Evolutionary conservation across 2,113 vertebrate species (phyloP).

Genomic region (Loxodonta africana): DNA sequence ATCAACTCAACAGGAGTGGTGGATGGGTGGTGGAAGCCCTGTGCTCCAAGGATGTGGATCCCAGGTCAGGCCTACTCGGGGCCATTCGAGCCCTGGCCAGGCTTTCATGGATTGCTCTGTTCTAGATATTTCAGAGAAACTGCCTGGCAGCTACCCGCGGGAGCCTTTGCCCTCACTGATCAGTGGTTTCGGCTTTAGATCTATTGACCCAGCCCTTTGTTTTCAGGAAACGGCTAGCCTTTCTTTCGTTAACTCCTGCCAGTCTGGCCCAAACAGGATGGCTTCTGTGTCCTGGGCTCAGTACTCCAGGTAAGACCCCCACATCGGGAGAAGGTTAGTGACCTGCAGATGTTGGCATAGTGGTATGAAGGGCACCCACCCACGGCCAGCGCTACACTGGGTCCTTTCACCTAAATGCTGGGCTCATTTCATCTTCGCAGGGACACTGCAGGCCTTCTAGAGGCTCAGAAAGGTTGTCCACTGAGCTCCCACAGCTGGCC

Average conservation of each 20-base stretch:
- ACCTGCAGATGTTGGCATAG: neutral
- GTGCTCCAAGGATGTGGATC: neutral
- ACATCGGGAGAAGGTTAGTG: too few species aligned
- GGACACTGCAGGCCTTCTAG: neutral
- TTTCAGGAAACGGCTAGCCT: conserved; percentile 19
- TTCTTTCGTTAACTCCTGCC: conserved; percentile 70
- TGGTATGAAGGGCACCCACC: neutral
- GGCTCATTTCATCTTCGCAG: neutral
- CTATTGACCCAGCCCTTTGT: conserved; percentile 69
- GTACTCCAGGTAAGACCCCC: neutral
- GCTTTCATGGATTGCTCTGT: neutral
- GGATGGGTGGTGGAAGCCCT: neutral
- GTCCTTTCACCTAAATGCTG: neutral
- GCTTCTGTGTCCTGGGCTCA: neutral
- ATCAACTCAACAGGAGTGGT: too few species aligned
- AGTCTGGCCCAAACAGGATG: neutral
- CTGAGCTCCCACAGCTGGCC: neutral
- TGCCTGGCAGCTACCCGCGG: neutral
- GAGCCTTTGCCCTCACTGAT: conserved; percentile 68
- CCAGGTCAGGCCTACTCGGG: neutral
- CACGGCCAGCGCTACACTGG: neutral
- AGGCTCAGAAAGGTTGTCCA: neutral
- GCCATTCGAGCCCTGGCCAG: neutral
- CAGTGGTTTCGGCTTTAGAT: neutral
- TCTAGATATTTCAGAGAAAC: conserved; percentile 27